Evolutionary conservation across 2,888 invertebrate species (phyloP).

Genomic region (Epirrita christyi): DNA sequence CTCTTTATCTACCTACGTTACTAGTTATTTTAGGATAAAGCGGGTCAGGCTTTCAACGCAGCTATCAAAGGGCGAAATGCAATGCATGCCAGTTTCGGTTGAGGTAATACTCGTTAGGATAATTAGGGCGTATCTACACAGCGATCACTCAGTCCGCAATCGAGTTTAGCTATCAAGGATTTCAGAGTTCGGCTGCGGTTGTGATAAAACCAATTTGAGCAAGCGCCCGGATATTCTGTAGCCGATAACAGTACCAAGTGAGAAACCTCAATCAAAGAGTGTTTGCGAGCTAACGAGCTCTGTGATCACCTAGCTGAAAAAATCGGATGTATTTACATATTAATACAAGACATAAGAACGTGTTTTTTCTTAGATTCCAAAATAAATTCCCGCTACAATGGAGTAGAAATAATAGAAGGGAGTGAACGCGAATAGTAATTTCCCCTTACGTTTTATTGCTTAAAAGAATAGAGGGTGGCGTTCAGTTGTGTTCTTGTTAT

Average conservation of each 20-base stretch:
- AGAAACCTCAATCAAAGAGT: slow-evolving; percentile 29
- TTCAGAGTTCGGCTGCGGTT: slow-evolving; percentile 16
- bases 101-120: slow-evolving; percentile 22
- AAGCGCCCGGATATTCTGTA: slow-evolving; percentile 10
- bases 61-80: slow-evolving; percentile 29
- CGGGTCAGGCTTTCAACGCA: slow-evolving; percentile 13
- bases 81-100: slow-evolving; percentile 13
- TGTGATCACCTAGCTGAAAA: slow-evolving; percentile 17
- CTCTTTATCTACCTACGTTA: background rate
- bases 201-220: slow-evolving; percentile 24
- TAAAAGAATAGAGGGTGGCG: slow-evolving; percentile 11
- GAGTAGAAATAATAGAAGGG: slow-evolving; percentile 7
- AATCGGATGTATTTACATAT: slow-evolving; percentile 18
- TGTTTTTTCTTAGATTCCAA: slow-evolving; percentile 9
- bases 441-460: slow-evolving; percentile 17
- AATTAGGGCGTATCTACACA: slow-evolving; percentile 16
- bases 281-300: slow-evolving; percentile 25
- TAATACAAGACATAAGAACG: slow-evolving; percentile 16
- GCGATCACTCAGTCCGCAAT: slow-evolving; percentile 24
- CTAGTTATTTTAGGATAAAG: slow-evolving; percentile 26
- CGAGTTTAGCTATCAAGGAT: slow-evolving; percentile 17
- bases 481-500: background rate
- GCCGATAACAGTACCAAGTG: slow-evolving; percentile 27
- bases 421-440: slow-evolving; percentile 21
- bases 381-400: slow-evolving; percentile 10